Percentiles rank a stretch among this genome's conserved stretches.
phyloP scores from a whole-genome alignment of 1,140 invertebrate genomes.

The Drosophila kikkawai region DNA sequence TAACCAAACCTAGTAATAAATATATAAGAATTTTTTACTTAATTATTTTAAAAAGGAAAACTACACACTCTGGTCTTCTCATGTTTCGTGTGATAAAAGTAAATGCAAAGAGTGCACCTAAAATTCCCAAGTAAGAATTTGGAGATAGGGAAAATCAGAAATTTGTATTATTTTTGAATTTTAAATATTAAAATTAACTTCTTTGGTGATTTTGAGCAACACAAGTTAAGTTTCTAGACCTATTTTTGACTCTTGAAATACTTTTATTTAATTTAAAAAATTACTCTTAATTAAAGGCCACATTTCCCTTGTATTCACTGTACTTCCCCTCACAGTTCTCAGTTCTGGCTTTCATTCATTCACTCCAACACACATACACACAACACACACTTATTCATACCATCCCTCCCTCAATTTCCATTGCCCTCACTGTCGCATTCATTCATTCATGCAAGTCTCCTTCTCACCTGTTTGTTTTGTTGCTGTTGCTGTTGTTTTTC shows the following conservation, averaged over 20 bases:
- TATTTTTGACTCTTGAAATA: too few species aligned
- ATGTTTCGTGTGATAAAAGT: too few species aligned
- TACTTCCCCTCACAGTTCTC: not conserved
- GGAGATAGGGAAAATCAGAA: not conserved
- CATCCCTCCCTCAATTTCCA: conserved; percentile 18
- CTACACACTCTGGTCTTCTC: rapidly evolving
- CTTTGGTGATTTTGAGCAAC: too few species aligned
- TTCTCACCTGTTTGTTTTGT: conserved; percentile 71
- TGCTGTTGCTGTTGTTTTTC: conserved; percentile 52
- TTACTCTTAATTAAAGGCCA: not conserved
- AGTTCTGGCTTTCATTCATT: conserved; percentile 19
- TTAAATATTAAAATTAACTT: too few species aligned
- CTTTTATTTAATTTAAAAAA: too few species aligned
- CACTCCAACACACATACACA: not conserved
- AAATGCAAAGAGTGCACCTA: not conserved
- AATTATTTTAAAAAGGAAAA: too few species aligned
- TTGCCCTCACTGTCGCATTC: conserved; percentile 32
- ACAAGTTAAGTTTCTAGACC: too few species aligned
- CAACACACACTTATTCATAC: too few species aligned
- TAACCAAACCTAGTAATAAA: too few species aligned
- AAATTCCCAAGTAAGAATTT: not conserved
- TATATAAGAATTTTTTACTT: too few species aligned
- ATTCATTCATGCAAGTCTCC: conserved; percentile 71
- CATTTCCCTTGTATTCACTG: not conserved
- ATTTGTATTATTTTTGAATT: too few species aligned